Base-by-base conservation (phyloP, 2,113 vertebrate genomes). In the Pithys albifrons region DNA sequence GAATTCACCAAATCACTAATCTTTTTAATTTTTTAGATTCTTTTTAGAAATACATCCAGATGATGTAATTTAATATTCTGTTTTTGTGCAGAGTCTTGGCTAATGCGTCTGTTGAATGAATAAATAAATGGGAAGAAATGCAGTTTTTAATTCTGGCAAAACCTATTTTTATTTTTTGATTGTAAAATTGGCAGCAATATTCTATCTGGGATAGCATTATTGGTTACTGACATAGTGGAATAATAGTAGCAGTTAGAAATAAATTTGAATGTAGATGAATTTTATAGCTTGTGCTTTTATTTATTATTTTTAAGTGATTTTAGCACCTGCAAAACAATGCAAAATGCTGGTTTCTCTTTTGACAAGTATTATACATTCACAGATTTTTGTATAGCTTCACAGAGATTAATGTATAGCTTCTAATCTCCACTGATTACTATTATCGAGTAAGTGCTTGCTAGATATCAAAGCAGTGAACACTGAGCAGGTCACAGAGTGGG, bases 51-150 rank as follows among this genome's bases (percentile, higher is more conserved):
- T 52, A 28, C 22, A 85, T 91, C 85, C 94, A 96, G 83, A 84
- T 96, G 58, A 92, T 95, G 80, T 49, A 96, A 94, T 93, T 92
- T 91, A 95, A 91, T 96, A 95, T 87, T 96, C 88, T 72, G 59
- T 39, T 95, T 90, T 88, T 89, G 74, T 91, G 78, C 18, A 37
- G 35, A 91, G 57, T 78, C 77, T 95, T 95, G 93, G 87, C 76
- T 92, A 95, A 93, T 96, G 81, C 80, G 81, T 95, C 91, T 89
- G 89, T 92, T 94, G 86, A 89, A 94, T 93, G 93, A 94, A 95
- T 94, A 91, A 93, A 92, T 91, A 96, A 96, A 94, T 96, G 67
- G 74, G 85, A 96, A 94, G 95, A 92, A 96, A 94, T 90, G 95
- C 83, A 76, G 79, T 96, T 95, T 96, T 96, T 96, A 96, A 88